These are phyloP conservation scores for Neostethus bicornis DNA, from an alignment of 2,797 vertebrate genomes.

Conservation along the genomic window DNA sequence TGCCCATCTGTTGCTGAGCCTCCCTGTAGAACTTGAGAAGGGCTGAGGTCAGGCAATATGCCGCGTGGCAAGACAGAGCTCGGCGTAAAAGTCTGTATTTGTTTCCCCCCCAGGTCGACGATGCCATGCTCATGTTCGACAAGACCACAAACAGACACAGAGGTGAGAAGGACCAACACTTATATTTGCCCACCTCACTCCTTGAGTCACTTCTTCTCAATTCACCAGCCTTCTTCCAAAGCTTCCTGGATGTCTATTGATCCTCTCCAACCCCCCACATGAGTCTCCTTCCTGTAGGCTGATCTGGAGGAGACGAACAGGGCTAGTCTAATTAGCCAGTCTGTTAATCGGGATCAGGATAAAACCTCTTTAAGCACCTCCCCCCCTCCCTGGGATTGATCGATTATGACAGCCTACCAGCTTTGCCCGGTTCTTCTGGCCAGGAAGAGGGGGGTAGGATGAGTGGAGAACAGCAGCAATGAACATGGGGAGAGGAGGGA, in stretches of 20 bases:
- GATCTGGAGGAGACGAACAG: slow-evolving; percentile 71
- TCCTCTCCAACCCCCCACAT: slow-evolving; percentile 38
- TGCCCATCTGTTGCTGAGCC: slow-evolving; percentile 78
- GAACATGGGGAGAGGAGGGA: slow-evolving; percentile 46
- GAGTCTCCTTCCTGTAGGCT: slow-evolving; percentile 74
- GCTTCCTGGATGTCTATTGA: slow-evolving; percentile 62
- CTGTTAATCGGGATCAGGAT: slow-evolving; percentile 84
- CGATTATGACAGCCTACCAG: slow-evolving; percentile 83
- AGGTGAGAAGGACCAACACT: slow-evolving; percentile 83
- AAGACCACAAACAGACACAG: slow-evolving; percentile 98
- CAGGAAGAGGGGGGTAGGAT: slow-evolving; percentile 56
- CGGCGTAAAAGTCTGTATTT: slow-evolving; percentile 55
- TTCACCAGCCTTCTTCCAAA: slow-evolving; percentile 41
- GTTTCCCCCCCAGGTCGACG: slow-evolving; percentile 90
- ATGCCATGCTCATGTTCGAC: slow-evolving; percentile 99
- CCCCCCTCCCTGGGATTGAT: slow-evolving; percentile 78
- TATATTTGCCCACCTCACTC: slow-evolving; percentile 14
- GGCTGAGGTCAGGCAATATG: slow-evolving; percentile 79
- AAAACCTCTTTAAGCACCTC: slow-evolving; percentile 81
- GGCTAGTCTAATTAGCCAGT: slow-evolving; percentile 84
- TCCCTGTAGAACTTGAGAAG: slow-evolving; percentile 78
- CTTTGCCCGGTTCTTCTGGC: slow-evolving; percentile 73
- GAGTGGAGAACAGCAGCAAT: slow-evolving; percentile 56
- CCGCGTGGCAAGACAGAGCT: slow-evolving; percentile 38
- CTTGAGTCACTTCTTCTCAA: slow-evolving; percentile 14